Evolutionary conservation across 2,797 vertebrate genomes (phyloP), one percentile per base, ranked within the genome.

Genomic region (Rhadinocentrus ornatus): DNA sequence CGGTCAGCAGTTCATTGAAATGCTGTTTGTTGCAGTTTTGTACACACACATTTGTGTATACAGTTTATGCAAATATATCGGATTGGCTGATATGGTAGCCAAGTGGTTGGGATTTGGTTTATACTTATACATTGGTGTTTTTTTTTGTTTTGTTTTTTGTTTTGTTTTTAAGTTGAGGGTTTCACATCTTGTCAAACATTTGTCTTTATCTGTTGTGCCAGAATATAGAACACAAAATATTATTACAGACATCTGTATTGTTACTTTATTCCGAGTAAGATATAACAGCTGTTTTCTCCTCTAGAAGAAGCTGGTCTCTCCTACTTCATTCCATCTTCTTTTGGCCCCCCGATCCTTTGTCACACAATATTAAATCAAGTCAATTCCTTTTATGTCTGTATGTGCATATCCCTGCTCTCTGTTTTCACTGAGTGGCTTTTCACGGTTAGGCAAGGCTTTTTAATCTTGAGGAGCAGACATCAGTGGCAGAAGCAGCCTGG

Each of bases 381-480:
- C 69, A 44, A 63, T 68, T 76, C 76, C 83, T 87, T 90, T 91
- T 78, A 82, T 86, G 80, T 75, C 65, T 68, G 66, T 77, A 44
- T 81, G 84, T 78, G 80, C 86, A 78, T 77, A 71, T 83, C 81
- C 71, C 66, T 29, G 18, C 69, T 76, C 86, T 83, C 76, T 84
- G 83, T 92, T 81, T 91, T 85, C 86, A 75, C 77, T 62, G 78
- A 78, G 75, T 72, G 2, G 57, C 83, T 86, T 86, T 91, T 93
- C 86, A 89, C 94, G 88, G n/a, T n/a, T 26, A 74, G 90, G 83
- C 84, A 88, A 81, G 80, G 86, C 77, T 91, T 92, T 87, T 90
- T 86, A 84, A 88, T 89, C 81, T 88, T 37, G 82, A 84, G 82
- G 72, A 89, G 84, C 84, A 86, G 79, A 77, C 83, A 70, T 77